These are phyloP conservation scores for Minunthozetes semirufus DNA, from an alignment of 2,888 invertebrate species.

Conservation along the genomic window DNA sequence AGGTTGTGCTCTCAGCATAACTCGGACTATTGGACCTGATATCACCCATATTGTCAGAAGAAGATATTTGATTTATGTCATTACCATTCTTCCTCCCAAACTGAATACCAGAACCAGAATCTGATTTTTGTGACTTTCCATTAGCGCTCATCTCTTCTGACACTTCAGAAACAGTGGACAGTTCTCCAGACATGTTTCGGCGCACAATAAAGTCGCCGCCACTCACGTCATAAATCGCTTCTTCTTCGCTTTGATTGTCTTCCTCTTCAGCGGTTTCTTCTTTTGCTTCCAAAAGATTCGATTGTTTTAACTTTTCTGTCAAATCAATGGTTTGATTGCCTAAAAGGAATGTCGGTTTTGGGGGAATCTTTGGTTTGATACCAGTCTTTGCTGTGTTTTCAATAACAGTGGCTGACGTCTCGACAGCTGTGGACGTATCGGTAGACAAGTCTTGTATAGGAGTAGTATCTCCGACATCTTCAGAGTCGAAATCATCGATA, in stretches of 20 bases:
- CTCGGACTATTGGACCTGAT: constrained; percentile 10
- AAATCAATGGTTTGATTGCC: constrained; percentile 16
- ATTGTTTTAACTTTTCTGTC: background rate
- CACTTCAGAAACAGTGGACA: constrained; percentile 43
- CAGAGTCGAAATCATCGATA: constrained; percentile 19
- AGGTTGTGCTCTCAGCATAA: constrained; percentile 32
- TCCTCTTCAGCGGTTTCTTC: background rate
- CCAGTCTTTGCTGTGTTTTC: background rate
- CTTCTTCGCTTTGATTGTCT: constrained; percentile 9
- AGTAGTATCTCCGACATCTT: constrained; percentile 34
- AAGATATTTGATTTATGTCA: background rate
- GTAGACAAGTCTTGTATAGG: constrained; percentile 37
- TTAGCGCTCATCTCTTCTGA: constrained; percentile 42
- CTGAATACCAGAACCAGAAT: constrained; percentile 6
- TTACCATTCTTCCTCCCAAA: background rate
- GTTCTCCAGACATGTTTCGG: constrained; percentile 39
- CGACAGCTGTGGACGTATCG: constrained; percentile 37
- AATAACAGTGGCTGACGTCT: constrained; percentile 30
- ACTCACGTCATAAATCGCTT: constrained; percentile 10
- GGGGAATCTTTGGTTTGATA: constrained; percentile 17
- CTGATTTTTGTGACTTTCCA: constrained; percentile 25
- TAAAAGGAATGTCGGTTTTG: constrained; percentile 22
- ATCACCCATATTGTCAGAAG: constrained; percentile 5
- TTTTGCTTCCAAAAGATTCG: too few species aligned
- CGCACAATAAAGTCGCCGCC: constrained; percentile 19